Percentiles rank a stretch among this genome's conserved stretches.
Conservation (phyloP, 2,797 vertebrate genomes). For the Crotalus adamanteus region DNA sequence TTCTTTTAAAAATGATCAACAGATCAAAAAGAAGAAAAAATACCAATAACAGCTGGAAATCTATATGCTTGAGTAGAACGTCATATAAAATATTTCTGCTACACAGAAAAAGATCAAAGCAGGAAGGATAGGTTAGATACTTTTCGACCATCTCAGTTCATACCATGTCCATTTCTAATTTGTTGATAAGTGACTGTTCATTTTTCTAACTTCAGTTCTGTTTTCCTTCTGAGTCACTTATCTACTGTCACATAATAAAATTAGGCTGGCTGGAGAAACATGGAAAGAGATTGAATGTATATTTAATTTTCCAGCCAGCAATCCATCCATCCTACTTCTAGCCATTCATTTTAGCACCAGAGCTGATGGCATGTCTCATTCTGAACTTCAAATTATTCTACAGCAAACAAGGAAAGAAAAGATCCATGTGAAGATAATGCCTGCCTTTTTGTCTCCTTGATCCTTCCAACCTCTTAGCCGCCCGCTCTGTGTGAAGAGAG, state of each 20-base stretch:
- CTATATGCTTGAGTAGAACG: background rate
- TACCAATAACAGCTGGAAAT: background rate
- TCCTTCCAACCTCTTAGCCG: background rate
- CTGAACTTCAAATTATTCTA: constrained; percentile 55
- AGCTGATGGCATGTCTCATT: constrained; percentile 41
- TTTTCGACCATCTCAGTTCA: background rate
- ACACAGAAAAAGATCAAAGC: background rate
- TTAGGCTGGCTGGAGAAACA: background rate
- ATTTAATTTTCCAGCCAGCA: background rate
- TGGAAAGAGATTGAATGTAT: background rate
- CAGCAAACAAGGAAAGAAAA: constrained; percentile 9
- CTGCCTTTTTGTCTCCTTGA: background rate
- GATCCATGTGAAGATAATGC: background rate
- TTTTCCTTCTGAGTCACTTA: rapidly evolving
- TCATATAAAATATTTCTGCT: background rate
- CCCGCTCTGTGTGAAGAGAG: background rate
- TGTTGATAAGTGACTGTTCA: background rate
- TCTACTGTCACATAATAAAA: rapidly evolving
- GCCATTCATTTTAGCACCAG: constrained; percentile 17
- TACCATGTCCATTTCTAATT: background rate
- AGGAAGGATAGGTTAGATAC: background rate
- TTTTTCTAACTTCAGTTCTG: background rate
- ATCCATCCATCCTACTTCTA: background rate
- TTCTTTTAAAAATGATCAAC: background rate
- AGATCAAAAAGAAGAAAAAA: background rate